Conservation (phyloP, 2,113 vertebrate genomes). For the Ibidorhyncha struthersii region DNA sequence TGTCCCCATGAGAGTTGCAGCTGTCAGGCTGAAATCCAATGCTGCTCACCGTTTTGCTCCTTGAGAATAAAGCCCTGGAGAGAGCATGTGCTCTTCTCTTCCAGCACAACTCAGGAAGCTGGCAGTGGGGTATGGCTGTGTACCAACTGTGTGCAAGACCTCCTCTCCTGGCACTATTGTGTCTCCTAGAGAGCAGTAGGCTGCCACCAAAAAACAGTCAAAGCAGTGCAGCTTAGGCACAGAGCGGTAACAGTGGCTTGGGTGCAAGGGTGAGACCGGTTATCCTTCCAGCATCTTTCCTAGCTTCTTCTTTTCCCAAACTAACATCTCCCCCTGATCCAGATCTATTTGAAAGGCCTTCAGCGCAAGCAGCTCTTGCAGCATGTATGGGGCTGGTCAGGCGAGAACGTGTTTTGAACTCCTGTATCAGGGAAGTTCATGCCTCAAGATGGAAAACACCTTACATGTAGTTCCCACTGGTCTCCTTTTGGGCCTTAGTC, state of each 20-base stretch:
- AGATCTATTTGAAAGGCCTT: not conserved
- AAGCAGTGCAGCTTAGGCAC: not conserved
- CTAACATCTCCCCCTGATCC: not conserved
- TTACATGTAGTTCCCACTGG: not conserved
- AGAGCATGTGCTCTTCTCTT: not conserved
- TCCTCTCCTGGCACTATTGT: not conserved
- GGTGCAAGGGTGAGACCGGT: rapidly evolving
- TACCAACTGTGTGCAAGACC: not conserved
- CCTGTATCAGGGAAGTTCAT: not conserved
- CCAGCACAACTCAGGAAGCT: not conserved
- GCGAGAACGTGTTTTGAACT: not conserved
- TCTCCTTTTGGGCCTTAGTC: not conserved
- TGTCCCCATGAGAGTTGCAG: not conserved
- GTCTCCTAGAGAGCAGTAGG: not conserved
- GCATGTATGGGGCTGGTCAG: not conserved
- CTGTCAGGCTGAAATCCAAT: not conserved
- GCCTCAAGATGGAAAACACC: not conserved
- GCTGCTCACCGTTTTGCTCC: not conserved
- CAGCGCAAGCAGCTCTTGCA: not conserved
- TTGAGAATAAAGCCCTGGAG: not conserved
- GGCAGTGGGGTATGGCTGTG: not conserved
- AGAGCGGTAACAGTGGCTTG: not conserved
- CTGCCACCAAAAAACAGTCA: not conserved
- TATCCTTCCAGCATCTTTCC: not conserved
- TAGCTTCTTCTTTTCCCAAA: not conserved